Percentiles rank a stretch among this genome's conserved stretches.
Conservation (phyloP, 2,113 vertebrate species). For the Leptodactylus fuscus region DNA sequence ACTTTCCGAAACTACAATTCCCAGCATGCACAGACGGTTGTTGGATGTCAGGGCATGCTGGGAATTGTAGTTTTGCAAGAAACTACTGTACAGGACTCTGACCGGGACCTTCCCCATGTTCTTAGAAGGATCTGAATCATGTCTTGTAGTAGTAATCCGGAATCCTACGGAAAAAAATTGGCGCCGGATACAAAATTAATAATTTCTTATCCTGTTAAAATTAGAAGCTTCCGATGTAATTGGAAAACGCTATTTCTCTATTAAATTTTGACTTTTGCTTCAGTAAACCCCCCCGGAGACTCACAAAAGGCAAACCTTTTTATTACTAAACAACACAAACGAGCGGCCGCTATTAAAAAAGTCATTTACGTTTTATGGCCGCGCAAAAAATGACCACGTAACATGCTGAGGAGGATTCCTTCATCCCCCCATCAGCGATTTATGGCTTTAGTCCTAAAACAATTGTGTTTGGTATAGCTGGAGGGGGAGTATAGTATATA, state of each 20-base stretch:
- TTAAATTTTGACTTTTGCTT: slow-evolving; percentile 57
- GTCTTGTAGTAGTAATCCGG: too few relatives aligned
- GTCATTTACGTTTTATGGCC: slow-evolving; percentile 53
- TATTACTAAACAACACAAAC: slow-evolving; percentile 46
- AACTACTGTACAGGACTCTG: too few relatives aligned
- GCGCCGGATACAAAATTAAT: slow-evolving; percentile 19
- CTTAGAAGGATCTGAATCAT: too few relatives aligned
- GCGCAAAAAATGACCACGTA: slow-evolving; percentile 18
- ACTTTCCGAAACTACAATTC: neutral
- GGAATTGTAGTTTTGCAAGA: neutral
- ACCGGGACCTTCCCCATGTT: too few relatives aligned
- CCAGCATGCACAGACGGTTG: too few relatives aligned
- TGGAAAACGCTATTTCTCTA: slow-evolving; percentile 41
- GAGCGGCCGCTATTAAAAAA: slow-evolving; percentile 54
- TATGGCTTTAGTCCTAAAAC: neutral
- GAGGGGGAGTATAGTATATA: neutral
- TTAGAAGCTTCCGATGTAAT: slow-evolving; percentile 49
- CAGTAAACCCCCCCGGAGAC: slow-evolving; percentile 31
- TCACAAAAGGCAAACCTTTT: slow-evolving; percentile 46
- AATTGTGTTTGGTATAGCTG: neutral
- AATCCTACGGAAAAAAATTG: neutral
- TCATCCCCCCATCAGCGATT: neutral
- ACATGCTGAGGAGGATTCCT: slow-evolving; percentile 13
- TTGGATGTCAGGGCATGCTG: neutral
- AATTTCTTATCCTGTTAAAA: slow-evolving; percentile 39